These are phyloP conservation scores for Perccottus glenii DNA, from an alignment of 2,113 vertebrate genomes.

Conservation along the genomic window DNA sequence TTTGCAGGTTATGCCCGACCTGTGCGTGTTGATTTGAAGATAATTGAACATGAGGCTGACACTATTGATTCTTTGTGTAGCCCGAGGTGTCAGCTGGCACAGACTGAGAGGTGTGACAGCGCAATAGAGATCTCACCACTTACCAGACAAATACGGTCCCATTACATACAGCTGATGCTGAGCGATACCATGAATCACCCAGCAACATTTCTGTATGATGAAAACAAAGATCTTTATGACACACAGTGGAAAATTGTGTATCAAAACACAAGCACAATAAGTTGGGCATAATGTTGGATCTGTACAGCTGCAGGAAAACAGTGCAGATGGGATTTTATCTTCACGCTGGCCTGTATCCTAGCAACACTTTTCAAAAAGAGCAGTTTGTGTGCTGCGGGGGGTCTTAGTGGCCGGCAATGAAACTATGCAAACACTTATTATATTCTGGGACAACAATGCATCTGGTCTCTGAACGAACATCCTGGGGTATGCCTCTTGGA, in stretches of 20 bases:
- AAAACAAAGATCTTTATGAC: not conserved
- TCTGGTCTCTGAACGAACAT: constrained; percentile 21
- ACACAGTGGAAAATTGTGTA: not conserved
- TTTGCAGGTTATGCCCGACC: constrained; percentile 26
- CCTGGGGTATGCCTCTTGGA: constrained; percentile 29
- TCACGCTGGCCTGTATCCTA: constrained; percentile 82
- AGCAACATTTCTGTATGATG: constrained; percentile 5
- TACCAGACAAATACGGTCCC: constrained; percentile 31
- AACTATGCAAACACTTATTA: constrained; percentile 77
- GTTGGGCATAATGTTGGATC: constrained; percentile 58
- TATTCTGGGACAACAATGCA: constrained; percentile 53
- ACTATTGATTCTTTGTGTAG: constrained; percentile 58
- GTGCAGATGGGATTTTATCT: constrained; percentile 76
- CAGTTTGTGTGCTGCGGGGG: constrained; percentile 66
- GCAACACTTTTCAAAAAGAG: constrained; percentile 85
- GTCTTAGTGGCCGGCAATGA: constrained; percentile 75
- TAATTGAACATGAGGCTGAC: constrained; percentile 63
- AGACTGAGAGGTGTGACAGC: constrained; percentile 46
- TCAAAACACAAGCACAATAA: constrained; percentile 19
- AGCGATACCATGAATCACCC: constrained; percentile 23
- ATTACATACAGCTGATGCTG: constrained; percentile 36
- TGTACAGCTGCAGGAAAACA: constrained; percentile 67
- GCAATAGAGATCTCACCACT: constrained; percentile 57
- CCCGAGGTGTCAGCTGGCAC: constrained; percentile 56
- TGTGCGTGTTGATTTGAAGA: constrained; percentile 49